A percentile compares a stretch with the other conserved stretches of the same genome.
Conservation (phyloP, 2,797 vertebrate genomes). For the Heterohyrax brucei region DNA sequence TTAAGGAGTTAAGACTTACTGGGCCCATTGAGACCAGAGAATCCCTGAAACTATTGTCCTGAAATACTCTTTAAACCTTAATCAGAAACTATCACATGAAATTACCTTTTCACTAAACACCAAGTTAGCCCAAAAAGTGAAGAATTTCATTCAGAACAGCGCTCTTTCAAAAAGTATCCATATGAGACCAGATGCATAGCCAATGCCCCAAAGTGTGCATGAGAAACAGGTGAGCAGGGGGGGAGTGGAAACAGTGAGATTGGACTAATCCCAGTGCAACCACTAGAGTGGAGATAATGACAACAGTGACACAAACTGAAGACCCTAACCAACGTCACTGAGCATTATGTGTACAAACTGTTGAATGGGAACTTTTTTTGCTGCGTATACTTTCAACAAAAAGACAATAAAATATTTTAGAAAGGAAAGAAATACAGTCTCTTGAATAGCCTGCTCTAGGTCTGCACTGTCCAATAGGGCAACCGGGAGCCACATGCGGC, state of each 20-base stretch:
- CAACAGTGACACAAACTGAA: too few relatives aligned
- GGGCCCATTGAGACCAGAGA: background rate
- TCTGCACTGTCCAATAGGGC: rapidly evolving
- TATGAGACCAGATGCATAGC: background rate
- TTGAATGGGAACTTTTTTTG: too few relatives aligned
- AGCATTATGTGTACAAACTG: too few relatives aligned
- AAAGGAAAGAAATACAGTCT: background rate
- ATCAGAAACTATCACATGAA: background rate
- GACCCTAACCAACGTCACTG: too few relatives aligned
- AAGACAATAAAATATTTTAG: too few relatives aligned
- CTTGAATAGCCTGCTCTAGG: background rate
- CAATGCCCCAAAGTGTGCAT: background rate
- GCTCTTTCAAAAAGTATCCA: background rate
- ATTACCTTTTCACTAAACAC: background rate
- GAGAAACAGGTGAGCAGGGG: background rate
- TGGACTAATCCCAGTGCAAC: background rate
- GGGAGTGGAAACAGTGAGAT: background rate
- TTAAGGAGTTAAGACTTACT: background rate
- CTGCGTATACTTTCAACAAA: too few relatives aligned
- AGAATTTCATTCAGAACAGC: background rate
- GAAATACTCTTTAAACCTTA: background rate
- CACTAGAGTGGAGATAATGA: too few relatives aligned
- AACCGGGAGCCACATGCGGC: rapidly evolving
- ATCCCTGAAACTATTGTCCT: background rate
- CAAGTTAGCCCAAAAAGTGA: background rate